Conservation (phyloP, 2,797 vertebrate genomes). For the Myripristis jacobus region DNA sequence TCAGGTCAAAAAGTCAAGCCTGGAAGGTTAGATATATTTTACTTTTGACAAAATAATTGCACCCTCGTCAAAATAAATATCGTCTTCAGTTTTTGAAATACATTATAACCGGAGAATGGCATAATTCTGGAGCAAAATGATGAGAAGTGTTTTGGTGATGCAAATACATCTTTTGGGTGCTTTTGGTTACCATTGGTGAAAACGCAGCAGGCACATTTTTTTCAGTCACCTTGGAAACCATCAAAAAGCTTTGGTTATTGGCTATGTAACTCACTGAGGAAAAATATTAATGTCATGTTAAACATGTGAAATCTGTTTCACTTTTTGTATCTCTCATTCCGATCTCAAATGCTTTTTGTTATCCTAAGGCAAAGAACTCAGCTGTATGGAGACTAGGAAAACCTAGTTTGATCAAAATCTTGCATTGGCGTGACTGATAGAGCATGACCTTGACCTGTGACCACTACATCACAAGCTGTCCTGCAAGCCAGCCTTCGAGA, state of each 20-base stretch:
- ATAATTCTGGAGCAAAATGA: too few species aligned
- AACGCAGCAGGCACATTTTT: not conserved
- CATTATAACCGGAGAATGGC: not conserved
- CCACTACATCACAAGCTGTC: slow-evolving; percentile 7
- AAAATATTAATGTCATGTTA: not conserved
- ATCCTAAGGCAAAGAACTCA: not conserved
- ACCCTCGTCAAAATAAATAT: not conserved
- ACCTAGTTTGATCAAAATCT: not conserved
- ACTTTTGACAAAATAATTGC: slow-evolving; percentile 19
- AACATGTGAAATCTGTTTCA: not conserved
- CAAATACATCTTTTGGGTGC: too few species aligned
- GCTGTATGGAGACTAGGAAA: slow-evolving; percentile 4
- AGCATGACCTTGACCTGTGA: slow-evolving; percentile 1
- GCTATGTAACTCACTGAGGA: not conserved
- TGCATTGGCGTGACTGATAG: not conserved
- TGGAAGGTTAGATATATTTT: not conserved
- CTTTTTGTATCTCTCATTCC: not conserved
- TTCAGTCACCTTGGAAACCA: too few species aligned
- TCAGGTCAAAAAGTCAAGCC: not conserved
- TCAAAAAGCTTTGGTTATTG: too few species aligned
- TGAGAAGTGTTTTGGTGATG: too few species aligned
- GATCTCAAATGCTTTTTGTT: not conserved
- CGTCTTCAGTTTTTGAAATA: not conserved
- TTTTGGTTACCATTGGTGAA: too few species aligned
- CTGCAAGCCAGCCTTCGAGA: not conserved